Conservation (phyloP, 2,888 invertebrate genomes). For the Cecidostiba fungosa region DNA sequence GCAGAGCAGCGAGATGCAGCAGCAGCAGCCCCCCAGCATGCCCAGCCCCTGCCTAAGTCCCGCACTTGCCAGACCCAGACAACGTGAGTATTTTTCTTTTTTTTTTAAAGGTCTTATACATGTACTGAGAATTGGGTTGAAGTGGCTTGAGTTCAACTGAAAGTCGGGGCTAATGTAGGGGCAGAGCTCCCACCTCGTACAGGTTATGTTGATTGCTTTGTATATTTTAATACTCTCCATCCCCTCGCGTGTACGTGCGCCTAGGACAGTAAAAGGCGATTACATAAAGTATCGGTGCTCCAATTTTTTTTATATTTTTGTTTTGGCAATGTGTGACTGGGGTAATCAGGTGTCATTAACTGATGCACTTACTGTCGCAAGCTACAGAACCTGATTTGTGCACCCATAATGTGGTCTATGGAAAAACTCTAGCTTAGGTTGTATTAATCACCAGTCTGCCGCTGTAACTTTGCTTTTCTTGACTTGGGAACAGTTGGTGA, state of each 20-base stretch:
- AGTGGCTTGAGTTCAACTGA: not conserved
- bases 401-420: not conserved
- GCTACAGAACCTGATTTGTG: not conserved
- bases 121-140: not conserved
- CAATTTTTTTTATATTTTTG: not conserved
- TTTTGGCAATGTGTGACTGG: not conserved
- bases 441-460: not conserved
- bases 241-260: conserved; percentile 51
- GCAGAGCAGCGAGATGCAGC: conserved; percentile 75
- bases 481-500: conserved; percentile 77
- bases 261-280: conserved; percentile 24
- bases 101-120: not conserved
- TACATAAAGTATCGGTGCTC: conserved; percentile 22
- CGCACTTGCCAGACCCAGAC: conserved; percentile 83
- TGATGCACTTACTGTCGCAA: not conserved
- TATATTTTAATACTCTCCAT: conserved; percentile 60
- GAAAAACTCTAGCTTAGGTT: not conserved
- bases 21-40: conserved; percentile 73
- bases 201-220: conserved; percentile 69
- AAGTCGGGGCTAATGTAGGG: not conserved
- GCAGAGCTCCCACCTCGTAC: conserved; percentile 6
- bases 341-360: not conserved
- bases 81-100: conserved; percentile 83
- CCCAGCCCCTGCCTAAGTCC: conserved; percentile 77
- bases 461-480: conserved; percentile 24